phyloP scores from a whole-genome alignment of 1,140 invertebrate species.

The Trichonephila inaurata region DNA sequence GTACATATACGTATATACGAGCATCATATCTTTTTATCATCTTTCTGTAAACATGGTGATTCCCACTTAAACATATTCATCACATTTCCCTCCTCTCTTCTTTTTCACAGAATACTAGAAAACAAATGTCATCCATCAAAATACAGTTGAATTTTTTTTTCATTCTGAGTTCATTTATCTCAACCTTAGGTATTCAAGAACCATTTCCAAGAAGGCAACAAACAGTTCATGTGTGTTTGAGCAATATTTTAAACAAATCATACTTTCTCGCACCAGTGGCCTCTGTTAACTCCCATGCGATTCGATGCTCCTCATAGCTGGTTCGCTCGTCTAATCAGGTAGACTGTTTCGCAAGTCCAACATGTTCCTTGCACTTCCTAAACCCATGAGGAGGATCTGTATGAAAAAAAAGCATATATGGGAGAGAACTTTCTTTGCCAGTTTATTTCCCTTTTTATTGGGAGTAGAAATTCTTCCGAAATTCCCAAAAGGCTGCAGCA shows the following conservation, averaged over 20 bases:
- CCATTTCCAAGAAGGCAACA: neutral
- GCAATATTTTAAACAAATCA: constrained; percentile 42
- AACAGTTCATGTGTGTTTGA: neutral
- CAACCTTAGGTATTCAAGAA: neutral
- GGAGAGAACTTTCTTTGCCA: constrained; percentile 41
- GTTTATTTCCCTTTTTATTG: constrained; percentile 70
- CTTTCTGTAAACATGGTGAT: neutral
- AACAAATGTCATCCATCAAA: neutral
- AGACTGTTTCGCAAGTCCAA: constrained; percentile 34
- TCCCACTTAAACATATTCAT: neutral
- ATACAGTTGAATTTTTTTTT: neutral
- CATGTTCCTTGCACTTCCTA: neutral
- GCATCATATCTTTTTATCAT: too few species aligned
- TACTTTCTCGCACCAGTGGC: constrained; percentile 2
- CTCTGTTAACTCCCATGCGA: constrained; percentile 35
- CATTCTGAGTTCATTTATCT: constrained; percentile 3
- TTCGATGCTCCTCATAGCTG: neutral
- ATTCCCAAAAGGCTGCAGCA: constrained; percentile 58
- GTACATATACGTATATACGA: too few species aligned
- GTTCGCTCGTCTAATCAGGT: constrained; percentile 61
- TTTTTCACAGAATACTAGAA: neutral
- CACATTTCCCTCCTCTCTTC: neutral
- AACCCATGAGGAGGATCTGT: constrained; percentile 20
- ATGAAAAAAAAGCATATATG: constrained; percentile 44
- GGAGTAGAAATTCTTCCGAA: constrained; percentile 54